Conservation (phyloP, 2,888 invertebrate genomes). For the Nebria salina region DNA sequence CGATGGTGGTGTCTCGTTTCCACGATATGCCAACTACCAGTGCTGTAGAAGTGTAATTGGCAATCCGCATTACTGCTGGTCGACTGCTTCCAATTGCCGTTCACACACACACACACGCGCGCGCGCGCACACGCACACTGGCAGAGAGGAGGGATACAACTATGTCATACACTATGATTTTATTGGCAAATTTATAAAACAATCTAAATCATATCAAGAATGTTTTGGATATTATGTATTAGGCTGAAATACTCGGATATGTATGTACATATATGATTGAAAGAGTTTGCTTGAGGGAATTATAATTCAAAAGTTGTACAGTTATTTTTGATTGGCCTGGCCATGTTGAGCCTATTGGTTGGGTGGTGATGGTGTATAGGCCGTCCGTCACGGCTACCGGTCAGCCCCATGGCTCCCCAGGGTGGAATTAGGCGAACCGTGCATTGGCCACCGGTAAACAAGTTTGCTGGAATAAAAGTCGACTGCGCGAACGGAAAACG, state of each 20-base stretch:
- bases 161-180: background rate
- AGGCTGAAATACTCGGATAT: too few relatives aligned
- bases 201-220: too few relatives aligned
- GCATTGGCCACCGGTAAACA: conserved; percentile 50
- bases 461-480: conserved; percentile 46
- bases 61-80: conserved; percentile 50
- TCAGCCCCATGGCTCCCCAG: conserved; percentile 48
- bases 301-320: too few relatives aligned
- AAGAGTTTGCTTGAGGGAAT: too few relatives aligned
- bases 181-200: too few relatives aligned
- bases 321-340: conserved; percentile 4
- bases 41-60: conserved; percentile 55
- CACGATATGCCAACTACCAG: background rate
- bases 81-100: conserved; percentile 50
- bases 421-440: conserved; percentile 51
- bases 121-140: background rate
- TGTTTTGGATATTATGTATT: too few relatives aligned
- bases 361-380: conserved; percentile 8
- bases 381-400: conserved; percentile 9
- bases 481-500: conserved; percentile 29
- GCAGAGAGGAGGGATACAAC: background rate
- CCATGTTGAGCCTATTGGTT: background rate
- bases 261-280: too few relatives aligned
- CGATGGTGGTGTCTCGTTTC: background rate
- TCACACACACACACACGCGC: background rate